A percentile compares a stretch with the other conserved stretches of the same genome.
Conservation (phyloP, 2,113 vertebrate species). For the Vanacampus margaritifer region DNA sequence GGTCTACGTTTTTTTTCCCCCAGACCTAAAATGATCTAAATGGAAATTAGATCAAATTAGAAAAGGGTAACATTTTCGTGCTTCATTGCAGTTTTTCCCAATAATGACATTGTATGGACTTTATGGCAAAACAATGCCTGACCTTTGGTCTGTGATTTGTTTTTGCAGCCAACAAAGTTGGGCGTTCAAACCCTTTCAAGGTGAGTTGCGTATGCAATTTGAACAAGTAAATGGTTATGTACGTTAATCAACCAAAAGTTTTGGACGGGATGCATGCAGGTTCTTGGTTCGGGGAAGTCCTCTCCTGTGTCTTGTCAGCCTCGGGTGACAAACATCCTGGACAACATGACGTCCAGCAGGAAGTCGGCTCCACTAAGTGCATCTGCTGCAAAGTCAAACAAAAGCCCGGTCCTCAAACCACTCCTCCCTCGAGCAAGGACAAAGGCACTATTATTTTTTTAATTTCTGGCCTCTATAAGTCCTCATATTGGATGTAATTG, state of each 20-base stretch:
- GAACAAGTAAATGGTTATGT: neutral
- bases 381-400: slow-evolving; percentile 67
- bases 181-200: slow-evolving; percentile 92
- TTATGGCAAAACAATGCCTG: too few relatives aligned
- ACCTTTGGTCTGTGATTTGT: neutral
- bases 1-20: too few relatives aligned
- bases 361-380: slow-evolving; percentile 58
- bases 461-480: too few relatives aligned
- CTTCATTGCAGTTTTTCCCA: too few relatives aligned
- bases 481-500: too few relatives aligned
- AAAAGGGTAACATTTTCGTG: too few relatives aligned
- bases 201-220: slow-evolving; percentile 57
- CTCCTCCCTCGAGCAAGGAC: slow-evolving; percentile 81
- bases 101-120: too few relatives aligned
- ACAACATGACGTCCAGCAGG: slow-evolving; percentile 80
- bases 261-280: slow-evolving; percentile 58
- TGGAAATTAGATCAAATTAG: too few relatives aligned
- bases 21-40: too few relatives aligned
- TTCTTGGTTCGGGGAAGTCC: slow-evolving; percentile 73
- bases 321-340: slow-evolving; percentile 79
- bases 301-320: slow-evolving; percentile 49
- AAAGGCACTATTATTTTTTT: slow-evolving; percentile 65
- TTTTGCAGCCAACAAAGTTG: slow-evolving; percentile 69
- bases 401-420: slow-evolving; percentile 83
- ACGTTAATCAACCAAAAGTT: neutral